Evolutionary conservation across 2,888 invertebrate species (phyloP).

Genomic region (Pandemis heparana): DNA sequence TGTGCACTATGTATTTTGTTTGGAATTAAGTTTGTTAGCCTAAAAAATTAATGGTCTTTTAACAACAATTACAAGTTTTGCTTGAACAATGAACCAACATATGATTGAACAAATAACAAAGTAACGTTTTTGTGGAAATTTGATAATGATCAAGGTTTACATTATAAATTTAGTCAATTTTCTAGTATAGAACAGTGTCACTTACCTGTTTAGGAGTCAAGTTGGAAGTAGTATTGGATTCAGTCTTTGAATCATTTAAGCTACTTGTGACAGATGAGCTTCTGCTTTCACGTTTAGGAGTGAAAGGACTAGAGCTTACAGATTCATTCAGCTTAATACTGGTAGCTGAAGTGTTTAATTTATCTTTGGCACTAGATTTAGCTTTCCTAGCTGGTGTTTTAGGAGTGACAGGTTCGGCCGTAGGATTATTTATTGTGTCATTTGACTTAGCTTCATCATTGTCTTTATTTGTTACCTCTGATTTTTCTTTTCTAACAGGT

Average conservation of each 20-base stretch:
- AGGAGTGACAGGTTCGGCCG: not conserved
- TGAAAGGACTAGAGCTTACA: constrained; percentile 12
- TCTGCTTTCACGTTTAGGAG: constrained; percentile 31
- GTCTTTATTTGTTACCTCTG: constrained; percentile 60
- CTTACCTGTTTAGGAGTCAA: constrained; percentile 77
- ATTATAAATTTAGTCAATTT: no score
- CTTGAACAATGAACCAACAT: no score
- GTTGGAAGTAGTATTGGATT: constrained; percentile 52
- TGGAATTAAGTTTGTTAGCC: no score
- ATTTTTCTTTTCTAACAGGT: constrained; percentile 58
- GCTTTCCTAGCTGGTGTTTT: constrained; percentile 33
- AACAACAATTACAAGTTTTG: no score
- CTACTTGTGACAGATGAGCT: constrained; percentile 38
- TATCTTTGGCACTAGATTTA: constrained; percentile 30
- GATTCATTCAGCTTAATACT: constrained; percentile 58
- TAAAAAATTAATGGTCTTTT: no score
- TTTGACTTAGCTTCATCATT: constrained; percentile 59
- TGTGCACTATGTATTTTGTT: no score
- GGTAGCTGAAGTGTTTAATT: constrained; percentile 16
- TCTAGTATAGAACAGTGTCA: not conserved
- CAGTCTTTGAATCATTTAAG: constrained; percentile 40
- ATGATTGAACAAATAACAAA: no score
- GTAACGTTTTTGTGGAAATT: no score
- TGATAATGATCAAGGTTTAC: no score
- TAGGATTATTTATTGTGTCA: not conserved